Base-by-base conservation (phyloP, 2,888 invertebrate genomes). In the Zygothrica quintamaculata region DNA sequence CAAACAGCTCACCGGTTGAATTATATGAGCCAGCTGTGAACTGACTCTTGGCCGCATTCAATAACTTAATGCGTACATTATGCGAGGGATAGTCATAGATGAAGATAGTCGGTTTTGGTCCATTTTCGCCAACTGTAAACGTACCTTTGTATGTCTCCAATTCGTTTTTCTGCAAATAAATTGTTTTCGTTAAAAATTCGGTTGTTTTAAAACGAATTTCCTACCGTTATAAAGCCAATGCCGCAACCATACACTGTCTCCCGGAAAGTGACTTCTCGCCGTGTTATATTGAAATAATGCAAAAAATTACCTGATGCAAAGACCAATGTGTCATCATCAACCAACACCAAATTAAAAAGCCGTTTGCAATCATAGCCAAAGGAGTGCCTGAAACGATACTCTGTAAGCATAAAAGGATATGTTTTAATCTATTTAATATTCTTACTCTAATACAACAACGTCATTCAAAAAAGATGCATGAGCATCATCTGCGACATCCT, bases 341-440 rank as follows among this genome's bases (percentile, higher is more conserved):
- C 93, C 3, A 95, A 93, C 65, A 95, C 94, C 37, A 98, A 90
- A 89, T 98, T 98, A 88, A 95, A 96, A 59, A 94, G 93, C 79
- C 94, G 95, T 73, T 93, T 94, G 88, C 96, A 96, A 88, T 97
- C 95, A 89, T 97, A 98, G 6, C 97, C 97, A 89, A 94, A 97
- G 0, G 97, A 97, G 91, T 96, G 92, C 88, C 97, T 97, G 71
- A 36, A 69, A 7, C 1, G n/a, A 6, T 1, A 36, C 18, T 1
- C 3, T 9, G 3, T 5, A 16, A 0, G 7, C 3, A 6, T 13
- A 29, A 2, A 5, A 9, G 9, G 1, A 15, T 22, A 11, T n/a
- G n/a, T n/a, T n/a, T n/a, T n/a, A n/a, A n/a, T n/a, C n/a, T n/a
- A n/a, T 39, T n/a, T 11, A 1, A n/a, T 12, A 0, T 3, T 56